Evolutionary conservation across 1,140 invertebrate species (phyloP).

Genomic region (Coenobita brevimanus): DNA sequence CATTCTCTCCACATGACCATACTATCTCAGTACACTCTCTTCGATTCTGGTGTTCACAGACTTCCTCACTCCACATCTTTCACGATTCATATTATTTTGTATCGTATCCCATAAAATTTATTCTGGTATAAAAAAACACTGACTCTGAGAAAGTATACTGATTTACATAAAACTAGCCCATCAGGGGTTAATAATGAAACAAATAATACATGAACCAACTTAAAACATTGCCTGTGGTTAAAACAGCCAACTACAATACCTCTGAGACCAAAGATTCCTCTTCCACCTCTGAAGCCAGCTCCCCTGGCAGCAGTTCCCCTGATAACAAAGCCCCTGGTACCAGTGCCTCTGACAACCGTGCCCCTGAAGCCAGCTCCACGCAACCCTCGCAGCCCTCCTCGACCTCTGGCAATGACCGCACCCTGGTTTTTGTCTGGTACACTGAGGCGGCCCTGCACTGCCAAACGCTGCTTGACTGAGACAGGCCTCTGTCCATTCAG

Average conservation of each 20-base stretch:
- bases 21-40: too few relatives aligned
- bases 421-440: constrained; percentile 26
- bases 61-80: too few relatives aligned
- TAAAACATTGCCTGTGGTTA: too few relatives aligned
- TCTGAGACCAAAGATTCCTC: constrained; percentile 36
- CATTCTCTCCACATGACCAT: too few relatives aligned
- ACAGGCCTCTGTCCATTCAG: constrained; percentile 41
- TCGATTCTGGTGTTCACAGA: too few relatives aligned
- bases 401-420: background rate
- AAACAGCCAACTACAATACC: too few relatives aligned
- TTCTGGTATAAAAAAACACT: too few relatives aligned
- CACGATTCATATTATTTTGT: too few relatives aligned
- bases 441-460: constrained; percentile 47
- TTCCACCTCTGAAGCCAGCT: background rate
- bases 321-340: background rate
- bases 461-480: constrained; percentile 43
- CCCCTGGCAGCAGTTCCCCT: constrained; percentile 37
- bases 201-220: background rate
- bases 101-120: too few relatives aligned
- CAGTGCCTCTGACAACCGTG: background rate
- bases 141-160: too few relatives aligned
- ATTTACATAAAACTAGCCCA: too few relatives aligned
- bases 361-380: constrained; percentile 18
- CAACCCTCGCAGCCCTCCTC: constrained; percentile 35
- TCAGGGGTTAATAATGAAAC: background rate